Evolutionary conservation across 2,797 vertebrate genomes (phyloP), one percentile per base, ranked within the genome.

Genomic region (Ceryle rudis): DNA sequence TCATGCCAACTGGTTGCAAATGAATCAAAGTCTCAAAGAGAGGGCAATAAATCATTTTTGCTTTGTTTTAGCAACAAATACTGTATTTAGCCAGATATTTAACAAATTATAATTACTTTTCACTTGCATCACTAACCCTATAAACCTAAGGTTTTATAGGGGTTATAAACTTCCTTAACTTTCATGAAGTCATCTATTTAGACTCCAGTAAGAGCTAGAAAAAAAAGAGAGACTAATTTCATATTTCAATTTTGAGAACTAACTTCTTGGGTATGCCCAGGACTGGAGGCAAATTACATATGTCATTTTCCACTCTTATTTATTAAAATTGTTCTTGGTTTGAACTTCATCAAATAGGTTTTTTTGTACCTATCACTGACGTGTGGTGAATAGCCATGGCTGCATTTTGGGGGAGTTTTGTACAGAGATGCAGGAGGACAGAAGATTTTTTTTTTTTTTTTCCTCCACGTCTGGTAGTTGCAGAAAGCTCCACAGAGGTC

Each of bases 281-380:
- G 28, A 55, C 21, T 73, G 46, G 25, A 86, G 79, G 11, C 6
- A 83, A 79, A 47, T 29, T 6, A 39, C 15, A 11, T 39, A 10
- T 5, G 3, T 25, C 2, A 33, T 66, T 87, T 8, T 62, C 8
- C 22, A 20, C 23, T 44, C 20, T 55, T 29, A 21, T 58, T 64
- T 51, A 55, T 35, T 33, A 57, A 73, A 84, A 47, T 28, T 74
- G 2, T 39, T 58, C 33, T 77, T 46, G 6, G 54, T 90, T 70
- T 46, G 52, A 66, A 5, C 6, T 65, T 57, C 29, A 19, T 41
- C 22, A 55, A 37, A 29, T 52, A 37, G 19, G n/a, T 3, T 41
- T 20, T 29, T 65, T 60, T 61, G 11, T 37, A 31, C 54, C 7
- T 5, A 21, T 14, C 35, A 79, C 39, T 0, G 0, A 5, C 10